phyloP scores from a whole-genome alignment of 2,888 invertebrate genomes.

The Synergus gifuensis region DNA sequence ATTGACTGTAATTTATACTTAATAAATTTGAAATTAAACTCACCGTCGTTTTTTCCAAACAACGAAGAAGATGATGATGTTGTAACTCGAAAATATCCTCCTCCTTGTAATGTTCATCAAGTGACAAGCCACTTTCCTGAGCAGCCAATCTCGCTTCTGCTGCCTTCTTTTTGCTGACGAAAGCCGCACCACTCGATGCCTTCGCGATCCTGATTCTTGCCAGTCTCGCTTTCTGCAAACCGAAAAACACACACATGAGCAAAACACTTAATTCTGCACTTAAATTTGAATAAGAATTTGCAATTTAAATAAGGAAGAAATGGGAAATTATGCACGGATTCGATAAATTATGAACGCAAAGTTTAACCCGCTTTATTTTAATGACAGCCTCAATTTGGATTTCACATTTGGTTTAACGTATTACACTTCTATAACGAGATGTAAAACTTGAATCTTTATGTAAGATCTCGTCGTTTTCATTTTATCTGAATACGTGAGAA shows the following conservation, averaged over 20 bases:
- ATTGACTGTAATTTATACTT: no score
- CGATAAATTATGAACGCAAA: background rate
- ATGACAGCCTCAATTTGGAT: background rate
- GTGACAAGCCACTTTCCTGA: slow-evolving; percentile 93
- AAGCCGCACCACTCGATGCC: slow-evolving; percentile 98
- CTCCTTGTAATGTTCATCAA: slow-evolving; percentile 93
- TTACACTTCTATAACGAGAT: slow-evolving; percentile 29
- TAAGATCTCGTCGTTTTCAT: background rate
- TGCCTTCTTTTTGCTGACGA: slow-evolving; percentile 99
- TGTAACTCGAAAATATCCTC: slow-evolving; percentile 99
- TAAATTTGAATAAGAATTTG: slow-evolving; percentile 5
- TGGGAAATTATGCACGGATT: background rate
- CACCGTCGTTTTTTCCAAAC: slow-evolving; percentile 98
- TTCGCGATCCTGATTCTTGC: slow-evolving; percentile 99
- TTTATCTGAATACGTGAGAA: slow-evolving; percentile 8
- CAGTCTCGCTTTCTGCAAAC: slow-evolving; percentile 97
- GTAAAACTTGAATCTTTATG: slow-evolving; percentile 24
- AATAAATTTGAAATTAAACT: slow-evolving; percentile 69
- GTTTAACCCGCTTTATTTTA: background rate
- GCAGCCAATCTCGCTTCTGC: slow-evolving; percentile 96
- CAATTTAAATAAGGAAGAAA: slow-evolving; percentile 39
- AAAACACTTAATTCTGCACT: background rate
- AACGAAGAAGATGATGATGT: slow-evolving; percentile 98
- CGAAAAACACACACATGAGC: slow-evolving; percentile 13
- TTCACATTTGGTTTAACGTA: slow-evolving; percentile 15